Evolutionary conservation across 2,113 vertebrate genomes (phyloP).

Genomic region (Neotragus pygmaeus): DNA sequence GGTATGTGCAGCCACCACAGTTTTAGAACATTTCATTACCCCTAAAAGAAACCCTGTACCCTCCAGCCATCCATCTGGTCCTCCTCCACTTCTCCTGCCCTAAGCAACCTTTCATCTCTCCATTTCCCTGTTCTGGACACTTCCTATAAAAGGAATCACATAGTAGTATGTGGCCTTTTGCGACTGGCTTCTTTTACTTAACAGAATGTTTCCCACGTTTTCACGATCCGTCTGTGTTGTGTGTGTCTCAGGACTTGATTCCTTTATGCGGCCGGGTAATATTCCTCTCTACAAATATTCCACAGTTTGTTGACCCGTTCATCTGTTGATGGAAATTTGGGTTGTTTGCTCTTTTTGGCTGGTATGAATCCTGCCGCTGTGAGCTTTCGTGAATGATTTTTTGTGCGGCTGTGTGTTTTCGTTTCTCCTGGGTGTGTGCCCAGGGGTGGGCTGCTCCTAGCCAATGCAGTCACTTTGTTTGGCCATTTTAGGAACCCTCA

Average conservation of each 20-base stretch:
- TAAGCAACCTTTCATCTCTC: not conserved
- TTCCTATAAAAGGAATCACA: not conserved
- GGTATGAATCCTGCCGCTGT: not conserved
- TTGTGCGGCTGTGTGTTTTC: not conserved
- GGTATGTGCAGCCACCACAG: rapidly evolving
- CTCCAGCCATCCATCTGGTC: too few species aligned
- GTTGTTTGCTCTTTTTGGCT: not conserved
- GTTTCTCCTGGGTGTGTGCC: not conserved
- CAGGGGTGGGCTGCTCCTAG: not conserved
- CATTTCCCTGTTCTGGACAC: not conserved
- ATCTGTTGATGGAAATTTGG: not conserved
- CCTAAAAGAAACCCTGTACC: not conserved
- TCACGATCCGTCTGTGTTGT: not conserved
- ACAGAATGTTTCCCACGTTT: not conserved
- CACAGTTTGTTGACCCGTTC: not conserved
- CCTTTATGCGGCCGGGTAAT: not conserved
- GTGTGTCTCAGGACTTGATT: rapidly evolving
- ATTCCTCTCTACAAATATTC: rapidly evolving
- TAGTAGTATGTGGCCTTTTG: not conserved
- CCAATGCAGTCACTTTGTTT: not conserved
- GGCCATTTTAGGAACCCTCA: not conserved
- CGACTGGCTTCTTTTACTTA: too few species aligned
- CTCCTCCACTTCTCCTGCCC: not conserved
- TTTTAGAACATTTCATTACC: not conserved
- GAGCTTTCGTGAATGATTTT: not conserved